Conservation (phyloP, 2,888 invertebrate genomes). For the Adelphocoris suturalis region DNA sequence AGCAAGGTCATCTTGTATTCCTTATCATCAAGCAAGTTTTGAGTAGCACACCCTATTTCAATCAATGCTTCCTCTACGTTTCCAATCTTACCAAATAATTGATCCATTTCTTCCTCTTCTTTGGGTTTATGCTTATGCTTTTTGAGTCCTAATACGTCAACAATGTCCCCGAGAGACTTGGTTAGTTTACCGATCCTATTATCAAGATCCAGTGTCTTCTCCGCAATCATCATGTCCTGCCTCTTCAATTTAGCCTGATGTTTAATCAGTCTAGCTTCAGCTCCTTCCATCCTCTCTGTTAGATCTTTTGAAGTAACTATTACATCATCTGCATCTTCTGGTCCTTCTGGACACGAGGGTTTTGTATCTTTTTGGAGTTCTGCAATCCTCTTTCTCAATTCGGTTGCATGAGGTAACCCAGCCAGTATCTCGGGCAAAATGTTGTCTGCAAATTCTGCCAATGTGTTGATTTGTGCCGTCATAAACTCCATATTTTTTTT, state of each 20-base stretch:
- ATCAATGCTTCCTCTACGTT: conserved; percentile 66
- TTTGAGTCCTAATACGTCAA: conserved; percentile 49
- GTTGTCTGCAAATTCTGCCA: conserved; percentile 71
- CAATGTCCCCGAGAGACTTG: conserved; percentile 54
- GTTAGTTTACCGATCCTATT: conserved; percentile 44
- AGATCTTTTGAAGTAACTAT: conserved; percentile 49
- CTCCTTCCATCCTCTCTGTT: conserved; percentile 63
- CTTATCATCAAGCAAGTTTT: conserved; percentile 62
- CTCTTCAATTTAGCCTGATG: conserved; percentile 65
- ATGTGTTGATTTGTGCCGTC: conserved; percentile 72
- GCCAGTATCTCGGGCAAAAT: conserved; percentile 61
- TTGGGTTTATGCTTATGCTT: conserved; percentile 59
- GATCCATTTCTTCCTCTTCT: conserved; percentile 62
- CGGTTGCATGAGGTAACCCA: conserved; percentile 57
- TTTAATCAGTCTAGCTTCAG: conserved; percentile 66
- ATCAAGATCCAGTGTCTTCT: conserved; percentile 66
- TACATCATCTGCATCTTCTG: conserved; percentile 44
- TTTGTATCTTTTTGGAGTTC: conserved; percentile 58
- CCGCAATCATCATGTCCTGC: conserved; percentile 68
- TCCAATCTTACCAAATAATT: conserved; percentile 54
- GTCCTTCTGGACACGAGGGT: conserved; percentile 43
- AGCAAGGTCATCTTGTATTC: conserved; percentile 58
- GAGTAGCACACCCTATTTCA: conserved; percentile 65
- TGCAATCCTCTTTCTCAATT: conserved; percentile 38
- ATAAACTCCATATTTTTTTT: conserved; percentile 70